Evolutionary conservation across 2,797 vertebrate species (phyloP).

Genomic region (Ptychobarbus kaznakovi): DNA sequence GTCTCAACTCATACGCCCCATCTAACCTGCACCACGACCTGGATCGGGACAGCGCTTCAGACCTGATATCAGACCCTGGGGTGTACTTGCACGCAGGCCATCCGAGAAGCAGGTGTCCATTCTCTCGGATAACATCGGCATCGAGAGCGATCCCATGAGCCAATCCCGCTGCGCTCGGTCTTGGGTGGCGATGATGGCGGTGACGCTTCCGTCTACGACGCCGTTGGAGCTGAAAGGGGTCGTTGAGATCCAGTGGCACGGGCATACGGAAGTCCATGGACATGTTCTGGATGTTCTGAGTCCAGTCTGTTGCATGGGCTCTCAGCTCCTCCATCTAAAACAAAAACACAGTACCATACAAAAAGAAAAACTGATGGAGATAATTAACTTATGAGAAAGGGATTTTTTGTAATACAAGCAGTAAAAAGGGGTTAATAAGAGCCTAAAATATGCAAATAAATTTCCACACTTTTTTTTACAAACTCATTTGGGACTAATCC

Average conservation of each 20-base stretch:
- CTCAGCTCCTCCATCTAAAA: constrained; percentile 90
- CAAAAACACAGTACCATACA: neutral
- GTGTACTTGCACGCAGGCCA: constrained; percentile 67
- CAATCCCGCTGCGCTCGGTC: neutral
- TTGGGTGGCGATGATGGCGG: constrained; percentile 49
- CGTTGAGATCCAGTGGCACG: constrained; percentile 81
- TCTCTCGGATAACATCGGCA: constrained; percentile 66
- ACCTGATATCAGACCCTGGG: constrained; percentile 68
- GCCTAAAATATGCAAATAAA: neutral
- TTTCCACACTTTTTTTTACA: neutral
- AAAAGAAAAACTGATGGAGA: no score
- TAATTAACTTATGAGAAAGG: neutral
- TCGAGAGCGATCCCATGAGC: constrained; percentile 66
- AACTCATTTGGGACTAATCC: neutral
- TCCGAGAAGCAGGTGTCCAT: constrained; percentile 75
- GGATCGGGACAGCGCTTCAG: constrained; percentile 45
- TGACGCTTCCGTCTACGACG: constrained; percentile 79
- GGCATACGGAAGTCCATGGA: constrained; percentile 81
- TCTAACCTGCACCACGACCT: constrained; percentile 51
- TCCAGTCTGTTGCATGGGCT: constrained; percentile 92
- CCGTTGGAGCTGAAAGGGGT: constrained; percentile 83
- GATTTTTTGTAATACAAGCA: neutral
- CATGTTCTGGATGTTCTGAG: constrained; percentile 87
- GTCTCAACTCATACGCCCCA: constrained; percentile 41
- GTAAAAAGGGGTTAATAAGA: neutral